Evolutionary conservation across 2,797 vertebrate genomes (phyloP).

Genomic region (Myotis daubentonii): DNA sequence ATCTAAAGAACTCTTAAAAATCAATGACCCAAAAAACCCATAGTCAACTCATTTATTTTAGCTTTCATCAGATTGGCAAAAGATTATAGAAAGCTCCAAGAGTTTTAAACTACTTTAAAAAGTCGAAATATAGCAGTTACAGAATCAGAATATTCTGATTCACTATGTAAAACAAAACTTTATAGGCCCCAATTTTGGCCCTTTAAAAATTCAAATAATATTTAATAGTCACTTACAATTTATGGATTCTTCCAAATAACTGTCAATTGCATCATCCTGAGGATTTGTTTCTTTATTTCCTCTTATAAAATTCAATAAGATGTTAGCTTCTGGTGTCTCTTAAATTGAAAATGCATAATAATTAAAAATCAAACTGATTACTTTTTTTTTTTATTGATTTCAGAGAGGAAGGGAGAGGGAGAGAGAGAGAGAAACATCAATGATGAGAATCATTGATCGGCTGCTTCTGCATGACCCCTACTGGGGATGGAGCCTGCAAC

Average conservation of each 20-base stretch:
- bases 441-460: too few species aligned
- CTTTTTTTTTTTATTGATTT: background rate
- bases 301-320: conserved; percentile 91
- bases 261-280: conserved; percentile 87
- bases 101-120: conserved; percentile 22
- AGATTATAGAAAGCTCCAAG: background rate
- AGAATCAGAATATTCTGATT: conserved; percentile 57
- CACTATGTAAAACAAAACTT: conserved; percentile 35
- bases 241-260: conserved; percentile 86
- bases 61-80: background rate
- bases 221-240: conserved; percentile 86
- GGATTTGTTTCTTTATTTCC: conserved; percentile 87
- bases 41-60: background rate
- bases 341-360: conserved; percentile 59
- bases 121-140: background rate
- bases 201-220: conserved; percentile 42
- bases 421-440: too few species aligned
- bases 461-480: too few species aligned
- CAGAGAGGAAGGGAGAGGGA: too few species aligned
- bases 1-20: conserved; percentile 1
- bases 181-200: background rate
- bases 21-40: background rate
- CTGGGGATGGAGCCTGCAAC: too few species aligned
- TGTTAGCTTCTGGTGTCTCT: conserved; percentile 95
- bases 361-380: conserved; percentile 24